Conservation (phyloP, 2,113 vertebrate genomes). For the Noturus placidus region DNA sequence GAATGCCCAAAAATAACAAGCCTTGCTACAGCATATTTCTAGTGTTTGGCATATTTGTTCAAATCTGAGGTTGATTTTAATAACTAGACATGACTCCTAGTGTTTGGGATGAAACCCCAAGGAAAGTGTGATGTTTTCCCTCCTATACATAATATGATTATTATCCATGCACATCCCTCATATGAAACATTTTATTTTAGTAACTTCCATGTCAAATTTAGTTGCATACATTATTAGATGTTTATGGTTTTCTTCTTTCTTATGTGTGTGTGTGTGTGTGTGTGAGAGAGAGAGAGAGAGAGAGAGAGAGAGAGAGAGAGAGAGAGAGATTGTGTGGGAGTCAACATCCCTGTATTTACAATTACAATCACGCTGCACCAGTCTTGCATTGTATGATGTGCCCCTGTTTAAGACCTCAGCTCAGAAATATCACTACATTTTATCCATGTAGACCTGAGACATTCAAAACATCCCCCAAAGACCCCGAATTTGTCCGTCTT, state of each 20-base stretch:
- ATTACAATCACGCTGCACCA: background rate
- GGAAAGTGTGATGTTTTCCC: background rate
- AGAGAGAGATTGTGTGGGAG: background rate
- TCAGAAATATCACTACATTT: background rate
- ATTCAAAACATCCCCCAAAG: background rate
- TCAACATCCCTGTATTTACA: background rate
- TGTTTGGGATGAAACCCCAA: constrained; percentile 6
- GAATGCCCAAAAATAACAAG: background rate
- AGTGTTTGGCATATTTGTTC: background rate
- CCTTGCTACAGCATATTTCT: background rate
- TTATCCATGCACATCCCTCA: background rate
- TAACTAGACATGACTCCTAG: background rate
- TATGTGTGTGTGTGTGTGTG: background rate
- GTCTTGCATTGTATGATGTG: background rate
- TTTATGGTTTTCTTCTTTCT: background rate
- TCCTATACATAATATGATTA: background rate
- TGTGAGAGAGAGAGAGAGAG: background rate
- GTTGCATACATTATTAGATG: background rate
- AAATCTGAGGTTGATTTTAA: background rate
- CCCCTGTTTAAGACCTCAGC: background rate
- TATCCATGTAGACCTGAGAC: background rate
- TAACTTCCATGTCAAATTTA: background rate
- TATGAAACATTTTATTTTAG: background rate
- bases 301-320: background rate
- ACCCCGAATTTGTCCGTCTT: background rate